Conservation (phyloP, 2,888 invertebrate species). For the Octonoba sinensis region DNA sequence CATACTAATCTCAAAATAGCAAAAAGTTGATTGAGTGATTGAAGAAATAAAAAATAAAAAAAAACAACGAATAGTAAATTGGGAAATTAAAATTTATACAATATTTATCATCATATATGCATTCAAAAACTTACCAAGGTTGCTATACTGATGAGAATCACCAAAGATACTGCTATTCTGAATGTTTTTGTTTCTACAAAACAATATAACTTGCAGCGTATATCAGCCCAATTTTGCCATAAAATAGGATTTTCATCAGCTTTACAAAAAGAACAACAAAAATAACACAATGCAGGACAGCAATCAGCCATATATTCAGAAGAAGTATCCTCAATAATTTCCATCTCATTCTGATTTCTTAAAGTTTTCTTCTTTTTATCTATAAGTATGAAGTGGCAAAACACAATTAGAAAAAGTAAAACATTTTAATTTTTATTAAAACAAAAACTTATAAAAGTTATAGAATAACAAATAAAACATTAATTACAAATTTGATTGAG, state of each 20-base stretch:
- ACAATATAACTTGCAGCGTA: conserved; percentile 49
- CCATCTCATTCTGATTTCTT: conserved; percentile 46
- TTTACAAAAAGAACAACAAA: conserved; percentile 57
- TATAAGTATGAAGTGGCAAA: conserved; percentile 2
- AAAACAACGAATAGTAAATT: too few species aligned
- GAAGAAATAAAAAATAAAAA: too few species aligned
- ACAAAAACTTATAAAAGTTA: neutral
- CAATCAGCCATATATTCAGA: conserved; percentile 59
- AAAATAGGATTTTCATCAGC: conserved; percentile 57
- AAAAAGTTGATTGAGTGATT: too few species aligned
- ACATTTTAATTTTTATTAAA: neutral
- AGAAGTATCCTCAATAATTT: conserved; percentile 54
- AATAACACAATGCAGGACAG: conserved; percentile 57
- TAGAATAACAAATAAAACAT: neutral
- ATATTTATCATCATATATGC: too few species aligned
- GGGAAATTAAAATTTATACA: too few species aligned
- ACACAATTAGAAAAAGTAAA: neutral
- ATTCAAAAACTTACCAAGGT: conserved; percentile 33
- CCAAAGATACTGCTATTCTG: conserved; percentile 22
- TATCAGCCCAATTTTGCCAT: conserved; percentile 59
- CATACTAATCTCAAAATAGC: too few species aligned
- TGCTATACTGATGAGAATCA: conserved; percentile 32
- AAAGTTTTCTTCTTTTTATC: conserved; percentile 40
- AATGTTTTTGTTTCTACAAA: conserved; percentile 55
- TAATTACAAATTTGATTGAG: neutral